These are phyloP conservation scores for Macropodus opercularis DNA, from an alignment of 2,797 vertebrate species.

Conservation along the genomic window DNA sequence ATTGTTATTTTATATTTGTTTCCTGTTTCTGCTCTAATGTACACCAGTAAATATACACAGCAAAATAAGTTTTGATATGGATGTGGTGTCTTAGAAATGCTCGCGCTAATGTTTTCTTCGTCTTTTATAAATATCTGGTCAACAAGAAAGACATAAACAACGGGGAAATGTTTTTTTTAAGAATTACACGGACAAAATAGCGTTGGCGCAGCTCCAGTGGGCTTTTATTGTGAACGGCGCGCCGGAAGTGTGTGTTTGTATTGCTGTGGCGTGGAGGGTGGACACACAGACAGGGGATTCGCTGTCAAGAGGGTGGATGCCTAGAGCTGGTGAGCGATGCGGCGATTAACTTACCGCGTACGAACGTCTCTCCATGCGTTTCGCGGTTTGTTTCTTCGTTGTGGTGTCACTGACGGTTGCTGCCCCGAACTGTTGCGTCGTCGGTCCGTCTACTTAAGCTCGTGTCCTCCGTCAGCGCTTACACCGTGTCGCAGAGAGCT, in stretches of 20 bases:
- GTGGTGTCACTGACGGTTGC: neutral
- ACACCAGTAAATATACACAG: neutral
- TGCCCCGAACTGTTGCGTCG: neutral
- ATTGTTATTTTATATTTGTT: neutral
- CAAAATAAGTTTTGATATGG: neutral
- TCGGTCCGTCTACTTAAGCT: constrained; percentile 18
- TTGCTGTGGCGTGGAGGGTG: constrained; percentile 9
- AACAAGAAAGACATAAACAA: too few species aligned
- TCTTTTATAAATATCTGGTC: rapidly evolving
- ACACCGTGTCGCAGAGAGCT: constrained; percentile 80
- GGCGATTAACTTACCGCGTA: constrained; percentile 58
- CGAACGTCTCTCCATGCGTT: constrained; percentile 21
- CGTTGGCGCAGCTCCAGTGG: too few species aligned
- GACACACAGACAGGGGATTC: constrained; percentile 76
- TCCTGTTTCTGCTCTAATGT: neutral
- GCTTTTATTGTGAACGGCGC: constrained; percentile 63
- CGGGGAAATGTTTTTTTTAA: too few species aligned
- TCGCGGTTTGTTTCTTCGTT: neutral
- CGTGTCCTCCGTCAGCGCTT: constrained; percentile 21
- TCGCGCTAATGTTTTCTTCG: neutral
- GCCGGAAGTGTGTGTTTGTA: constrained; percentile 44
- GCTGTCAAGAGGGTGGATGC: constrained; percentile 86
- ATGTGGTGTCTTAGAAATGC: neutral
- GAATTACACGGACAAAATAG: too few species aligned
- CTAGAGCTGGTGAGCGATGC: constrained; percentile 83